These are phyloP conservation scores for Rhimphoctona megacephalus DNA, from an alignment of 2,888 invertebrate genomes.

Conservation along the genomic window DNA sequence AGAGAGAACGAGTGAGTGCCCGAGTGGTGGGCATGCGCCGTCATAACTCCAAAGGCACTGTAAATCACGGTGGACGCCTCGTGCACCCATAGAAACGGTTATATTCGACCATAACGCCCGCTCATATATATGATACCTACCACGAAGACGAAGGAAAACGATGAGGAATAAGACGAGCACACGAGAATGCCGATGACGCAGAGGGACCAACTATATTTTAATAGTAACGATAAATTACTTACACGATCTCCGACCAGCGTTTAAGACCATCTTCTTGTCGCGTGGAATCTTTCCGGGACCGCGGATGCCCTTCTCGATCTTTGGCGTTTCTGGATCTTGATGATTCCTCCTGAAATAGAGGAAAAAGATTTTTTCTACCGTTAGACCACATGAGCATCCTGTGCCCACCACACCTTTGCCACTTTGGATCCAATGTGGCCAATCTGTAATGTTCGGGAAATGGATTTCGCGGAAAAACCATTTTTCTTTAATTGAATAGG, in stretches of 20 bases:
- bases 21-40: slow-evolving; percentile 78
- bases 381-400: too few relatives aligned
- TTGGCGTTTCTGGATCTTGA: background rate
- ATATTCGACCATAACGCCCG: slow-evolving; percentile 82
- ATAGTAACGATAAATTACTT: slow-evolving; percentile 83
- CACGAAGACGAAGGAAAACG: slow-evolving; percentile 77
- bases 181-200: slow-evolving; percentile 41
- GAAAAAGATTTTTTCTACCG: background rate
- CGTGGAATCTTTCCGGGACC: slow-evolving; percentile 7
- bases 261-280: slow-evolving; percentile 19
- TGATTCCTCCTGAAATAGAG: background rate
- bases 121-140: slow-evolving; percentile 75
- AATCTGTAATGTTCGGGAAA: background rate
- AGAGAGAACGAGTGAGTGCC: slow-evolving; percentile 63
- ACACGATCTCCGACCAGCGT: slow-evolving; percentile 71
- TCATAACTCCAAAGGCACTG: slow-evolving; percentile 82
- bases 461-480: background rate
- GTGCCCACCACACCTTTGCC: too few relatives aligned
- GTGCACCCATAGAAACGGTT: slow-evolving; percentile 83
- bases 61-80: slow-evolving; percentile 83
- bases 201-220: slow-evolving; percentile 80
- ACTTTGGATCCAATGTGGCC: background rate
- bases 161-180: slow-evolving; percentile 51
- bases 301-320: background rate
- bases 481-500: background rate